Base-by-base conservation (phyloP, 2,888 invertebrate genomes). In the Hanleya hanleyi region DNA sequence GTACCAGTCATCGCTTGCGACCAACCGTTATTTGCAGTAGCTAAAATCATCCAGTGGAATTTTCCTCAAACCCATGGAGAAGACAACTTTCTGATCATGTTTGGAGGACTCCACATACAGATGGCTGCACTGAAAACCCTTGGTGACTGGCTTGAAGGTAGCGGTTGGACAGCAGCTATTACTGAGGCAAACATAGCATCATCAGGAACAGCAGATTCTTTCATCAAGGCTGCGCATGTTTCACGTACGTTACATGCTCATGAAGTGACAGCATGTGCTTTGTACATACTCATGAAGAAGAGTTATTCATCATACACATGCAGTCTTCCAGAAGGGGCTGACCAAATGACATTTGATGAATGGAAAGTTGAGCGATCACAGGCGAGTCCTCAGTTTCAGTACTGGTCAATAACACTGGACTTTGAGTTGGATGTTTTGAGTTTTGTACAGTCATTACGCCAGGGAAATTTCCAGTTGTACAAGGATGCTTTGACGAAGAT, bases 1-100 rank as follows among this genome's bases (percentile, higher is more conserved):
- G 65, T 62, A 9, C 71, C 68, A n/a, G 51, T 74, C 4, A 47
- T 67, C 26, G 65, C 71, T 18, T 36, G 32, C 64, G 71, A 74
- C 41, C 65, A 57, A 61, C 71, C 74, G 22, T 32, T 74, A 32
- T 74, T 41, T 41, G 41, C 41, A 41, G 41, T 41, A 18, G 41
- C 18, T 41, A 9, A 41, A 41, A 41, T 41, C 18, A 41, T 41
- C 41, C 41, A 41, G 41, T 41, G 41, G 41, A 41, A 41, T 41
- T 41, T 41, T 18, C 41, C 41, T 41, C 41, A 41, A 41, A 41
- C 41, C 18, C 9, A 41, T 18, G 41, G 41, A 41, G 41, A 41
- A 41, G 41, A 41, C 41, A 18, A 18, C 18, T 41, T 41, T 9
- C 41, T 41, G 41, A 18, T 41, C 41, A 41, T 41, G 41, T 41